A percentile compares a stretch with the other conserved stretches of the same genome.
These are phyloP conservation scores for Salvelinus alpinus DNA, from an alignment of 2,113 vertebrate genomes.

Conservation along the genomic window DNA sequence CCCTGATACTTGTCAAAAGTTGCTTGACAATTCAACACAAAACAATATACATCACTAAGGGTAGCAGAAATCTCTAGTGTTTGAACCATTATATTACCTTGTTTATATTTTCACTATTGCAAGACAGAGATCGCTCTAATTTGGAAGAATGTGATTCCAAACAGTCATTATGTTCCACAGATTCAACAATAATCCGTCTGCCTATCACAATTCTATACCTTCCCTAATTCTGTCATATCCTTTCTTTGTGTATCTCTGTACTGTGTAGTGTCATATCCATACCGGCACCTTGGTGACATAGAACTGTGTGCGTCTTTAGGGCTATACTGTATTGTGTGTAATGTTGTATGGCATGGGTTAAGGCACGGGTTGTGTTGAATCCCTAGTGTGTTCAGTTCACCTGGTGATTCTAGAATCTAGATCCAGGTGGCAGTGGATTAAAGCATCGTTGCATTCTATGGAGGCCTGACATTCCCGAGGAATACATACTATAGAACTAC, in stretches of 20 bases:
- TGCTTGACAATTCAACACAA: slow-evolving; percentile 60
- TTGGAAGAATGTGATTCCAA: not conserved
- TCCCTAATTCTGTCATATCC: slow-evolving; percentile 25
- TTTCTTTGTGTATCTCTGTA: slow-evolving; percentile 12
- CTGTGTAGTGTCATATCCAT: not conserved
- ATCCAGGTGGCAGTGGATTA: slow-evolving; percentile 17
- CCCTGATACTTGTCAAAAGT: slow-evolving; percentile 69
- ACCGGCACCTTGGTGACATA: slow-evolving; percentile 12
- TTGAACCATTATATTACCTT: slow-evolving; percentile 21
- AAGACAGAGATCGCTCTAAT: slow-evolving; percentile 23
- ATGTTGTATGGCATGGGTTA: slow-evolving; percentile 49
- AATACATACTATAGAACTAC: slow-evolving; percentile 15
- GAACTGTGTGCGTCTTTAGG: not conserved
- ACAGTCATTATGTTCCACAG: not conserved
- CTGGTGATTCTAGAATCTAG: slow-evolving; percentile 7
- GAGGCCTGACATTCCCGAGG: slow-evolving; percentile 27
- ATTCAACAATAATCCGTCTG: not conserved
- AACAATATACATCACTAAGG: slow-evolving; percentile 40
- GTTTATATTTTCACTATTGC: not conserved
- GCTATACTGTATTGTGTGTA: slow-evolving; percentile 19
- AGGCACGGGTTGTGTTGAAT: slow-evolving; percentile 64
- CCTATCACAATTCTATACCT: not conserved
- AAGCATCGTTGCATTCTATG: slow-evolving; percentile 24
- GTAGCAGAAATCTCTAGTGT: slow-evolving; percentile 20
- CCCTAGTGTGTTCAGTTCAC: not conserved